Percentiles rank a stretch among this genome's conserved stretches.
These are phyloP conservation scores for Eudemis profundana DNA, from an alignment of 2,888 invertebrate genomes.

Conservation along the genomic window DNA sequence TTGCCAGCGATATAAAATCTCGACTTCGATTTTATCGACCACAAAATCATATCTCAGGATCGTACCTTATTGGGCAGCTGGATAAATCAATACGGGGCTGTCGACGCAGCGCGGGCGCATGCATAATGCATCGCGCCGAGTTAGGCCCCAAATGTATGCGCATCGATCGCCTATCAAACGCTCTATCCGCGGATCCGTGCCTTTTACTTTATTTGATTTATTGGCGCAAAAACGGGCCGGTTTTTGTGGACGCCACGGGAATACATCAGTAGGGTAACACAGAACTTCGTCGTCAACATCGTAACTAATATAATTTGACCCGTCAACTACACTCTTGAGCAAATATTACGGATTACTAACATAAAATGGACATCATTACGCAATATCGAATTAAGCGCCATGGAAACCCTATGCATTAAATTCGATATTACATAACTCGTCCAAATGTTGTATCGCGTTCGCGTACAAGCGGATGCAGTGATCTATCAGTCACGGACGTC, in stretches of 20 bases:
- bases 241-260: constrained; percentile 12
- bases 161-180: constrained; percentile 38
- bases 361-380: too few relatives aligned
- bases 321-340: too few relatives aligned
- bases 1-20: constrained; percentile 22
- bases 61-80: constrained; percentile 24
- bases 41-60: constrained; percentile 34
- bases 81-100: constrained; percentile 33
- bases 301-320: too few relatives aligned
- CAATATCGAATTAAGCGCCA: too few relatives aligned
- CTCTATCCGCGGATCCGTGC: constrained; percentile 22
- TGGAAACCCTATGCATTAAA: too few relatives aligned
- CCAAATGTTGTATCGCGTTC: too few relatives aligned
- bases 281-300: too few relatives aligned
- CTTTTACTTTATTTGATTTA: constrained; percentile 44
- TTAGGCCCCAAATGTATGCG: constrained; percentile 36
- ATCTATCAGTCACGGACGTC: too few relatives aligned
- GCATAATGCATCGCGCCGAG: constrained; percentile 36
- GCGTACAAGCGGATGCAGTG: too few relatives aligned
- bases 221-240: constrained; percentile 20
- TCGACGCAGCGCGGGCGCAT: constrained; percentile 30
- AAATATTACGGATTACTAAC: too few relatives aligned
- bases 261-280: too few relatives aligned
- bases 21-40: constrained; percentile 28
- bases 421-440: too few relatives aligned